These are phyloP conservation scores for Nycteola revayana DNA, from an alignment of 2,888 invertebrate species.

Conservation along the genomic window DNA sequence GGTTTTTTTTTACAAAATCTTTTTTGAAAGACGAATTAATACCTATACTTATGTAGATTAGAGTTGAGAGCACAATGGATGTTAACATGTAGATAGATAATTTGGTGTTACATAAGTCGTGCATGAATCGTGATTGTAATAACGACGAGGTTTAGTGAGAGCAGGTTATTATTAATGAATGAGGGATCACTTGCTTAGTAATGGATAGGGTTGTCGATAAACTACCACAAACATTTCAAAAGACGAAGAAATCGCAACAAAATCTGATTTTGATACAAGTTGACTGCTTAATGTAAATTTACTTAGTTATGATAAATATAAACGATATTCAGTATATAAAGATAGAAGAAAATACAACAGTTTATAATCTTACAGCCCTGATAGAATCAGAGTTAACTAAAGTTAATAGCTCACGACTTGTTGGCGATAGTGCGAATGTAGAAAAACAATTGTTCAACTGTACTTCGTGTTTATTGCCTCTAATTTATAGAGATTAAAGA, in stretches of 20 bases:
- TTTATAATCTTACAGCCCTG: too few species aligned
- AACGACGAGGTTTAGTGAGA: slow-evolving; percentile 57
- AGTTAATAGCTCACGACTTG: slow-evolving; percentile 73
- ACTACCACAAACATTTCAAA: neutral
- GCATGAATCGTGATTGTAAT: slow-evolving; percentile 69
- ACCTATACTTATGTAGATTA: slow-evolving; percentile 81
- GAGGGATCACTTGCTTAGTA: slow-evolving; percentile 56
- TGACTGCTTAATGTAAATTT: too few species aligned
- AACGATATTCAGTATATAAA: too few species aligned
- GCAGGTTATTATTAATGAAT: slow-evolving; percentile 71
- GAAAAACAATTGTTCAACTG: slow-evolving; percentile 50
- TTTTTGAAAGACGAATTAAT: slow-evolving; percentile 79
- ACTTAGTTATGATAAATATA: too few species aligned
- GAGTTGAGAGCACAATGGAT: slow-evolving; percentile 66
- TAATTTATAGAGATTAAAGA: slow-evolving; percentile 59
- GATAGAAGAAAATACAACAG: too few species aligned
- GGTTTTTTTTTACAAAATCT: slow-evolving; percentile 69
- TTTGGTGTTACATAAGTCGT: slow-evolving; percentile 70
- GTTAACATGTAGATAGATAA: slow-evolving; percentile 71
- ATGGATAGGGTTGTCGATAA: slow-evolving; percentile 33
- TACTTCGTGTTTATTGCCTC: slow-evolving; percentile 57
- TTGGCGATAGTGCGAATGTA: slow-evolving; percentile 49
- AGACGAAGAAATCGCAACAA: too few species aligned
- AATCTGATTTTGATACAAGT: too few species aligned
- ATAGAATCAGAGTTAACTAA: slow-evolving; percentile 28